A percentile compares a stretch with the other conserved stretches of the same genome.
Conservation (phyloP, 2,888 invertebrate species). For the Synergus umbraculus region DNA sequence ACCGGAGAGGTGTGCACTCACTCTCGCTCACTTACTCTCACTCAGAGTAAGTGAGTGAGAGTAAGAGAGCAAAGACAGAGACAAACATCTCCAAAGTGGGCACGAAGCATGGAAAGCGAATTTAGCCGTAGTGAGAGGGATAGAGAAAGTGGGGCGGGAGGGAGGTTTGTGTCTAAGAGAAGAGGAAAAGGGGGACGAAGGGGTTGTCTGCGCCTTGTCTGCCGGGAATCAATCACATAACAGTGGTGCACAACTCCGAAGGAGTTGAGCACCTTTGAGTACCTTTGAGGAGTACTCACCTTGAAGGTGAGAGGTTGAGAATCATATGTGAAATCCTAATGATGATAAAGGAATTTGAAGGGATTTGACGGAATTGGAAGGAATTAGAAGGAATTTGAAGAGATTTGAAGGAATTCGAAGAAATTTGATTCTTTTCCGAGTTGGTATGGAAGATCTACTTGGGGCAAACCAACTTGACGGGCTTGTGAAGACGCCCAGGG, state of each 20-base stretch:
- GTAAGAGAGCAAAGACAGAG: constrained; percentile 46
- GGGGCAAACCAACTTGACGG: background rate
- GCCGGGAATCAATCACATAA: constrained; percentile 72
- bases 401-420: too few relatives aligned
- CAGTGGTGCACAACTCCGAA: constrained; percentile 66
- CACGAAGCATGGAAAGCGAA: constrained; percentile 14
- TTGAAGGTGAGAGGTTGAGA: background rate
- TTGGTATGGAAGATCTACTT: background rate
- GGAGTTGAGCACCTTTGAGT: constrained; percentile 4
- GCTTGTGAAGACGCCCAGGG: constrained; percentile 60
- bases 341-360: too few relatives aligned
- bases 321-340: background rate
- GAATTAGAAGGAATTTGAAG: too few relatives aligned
- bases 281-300: constrained; percentile 39
- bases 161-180: constrained; percentile 40
- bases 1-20: constrained; percentile 15
- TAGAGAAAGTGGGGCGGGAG: background rate
- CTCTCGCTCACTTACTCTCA: too few relatives aligned
- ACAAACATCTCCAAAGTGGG: constrained; percentile 57
- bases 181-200: constrained; percentile 59
- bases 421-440: background rate
- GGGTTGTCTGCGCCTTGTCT: constrained; percentile 75
- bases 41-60: constrained; percentile 37
- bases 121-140: constrained; percentile 8
- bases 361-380: too few relatives aligned